Base-by-base conservation (phyloP, 2,888 invertebrate species). In the Mesochorus sp. region DNA sequence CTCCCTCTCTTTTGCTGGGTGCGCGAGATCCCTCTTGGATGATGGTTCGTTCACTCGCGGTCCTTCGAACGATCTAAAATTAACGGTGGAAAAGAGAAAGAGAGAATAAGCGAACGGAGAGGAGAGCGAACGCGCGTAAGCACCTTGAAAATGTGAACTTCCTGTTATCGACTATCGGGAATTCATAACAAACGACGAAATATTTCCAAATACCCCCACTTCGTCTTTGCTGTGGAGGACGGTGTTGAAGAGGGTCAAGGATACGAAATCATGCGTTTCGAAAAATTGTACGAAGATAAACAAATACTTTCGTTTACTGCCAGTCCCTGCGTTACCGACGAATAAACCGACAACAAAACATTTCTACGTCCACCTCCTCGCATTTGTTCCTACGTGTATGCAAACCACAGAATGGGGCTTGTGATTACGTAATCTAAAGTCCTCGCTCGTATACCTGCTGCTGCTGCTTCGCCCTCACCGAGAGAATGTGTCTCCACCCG, bases 61-160 rank as follows among this genome's bases (percentile, higher is more conserved):
- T 51, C 64, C 57, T 73, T 70, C 64, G 44, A 49, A 44, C 61
- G 57, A 74, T 78, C 78, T 78, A 78, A 78, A 78, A 78, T 78
- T 74, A 78, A 70, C 73, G 68, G 53, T 17, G 34, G 37, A 19
- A 31, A 57, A 64, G 34, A 61, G 8, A 39, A 12, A 39, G 34
- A 37, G 12, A 47, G 24, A 47, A 21, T 19, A 14, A 6, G 17
- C 28, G 31, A 31, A 17, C 3, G 8, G 44, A 44, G 44, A 17
- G 14, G 42, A 44, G 42, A 42, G 62, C 55, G n/a, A n/a, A n/a
- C n/a, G n/a, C n/a, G n/a, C n/a, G n/a, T n/a, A n/a, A n/a, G n/a
- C 59, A 76, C 76, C 76, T 76, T 76, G 76, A 76, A 76, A 70
- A 66, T 64, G 49, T 49, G 39, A 42, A 55, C 70, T 70, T 70